Conservation (phyloP, 92 coral and sea anemone species). For the Heteractis magnifica region DNA sequence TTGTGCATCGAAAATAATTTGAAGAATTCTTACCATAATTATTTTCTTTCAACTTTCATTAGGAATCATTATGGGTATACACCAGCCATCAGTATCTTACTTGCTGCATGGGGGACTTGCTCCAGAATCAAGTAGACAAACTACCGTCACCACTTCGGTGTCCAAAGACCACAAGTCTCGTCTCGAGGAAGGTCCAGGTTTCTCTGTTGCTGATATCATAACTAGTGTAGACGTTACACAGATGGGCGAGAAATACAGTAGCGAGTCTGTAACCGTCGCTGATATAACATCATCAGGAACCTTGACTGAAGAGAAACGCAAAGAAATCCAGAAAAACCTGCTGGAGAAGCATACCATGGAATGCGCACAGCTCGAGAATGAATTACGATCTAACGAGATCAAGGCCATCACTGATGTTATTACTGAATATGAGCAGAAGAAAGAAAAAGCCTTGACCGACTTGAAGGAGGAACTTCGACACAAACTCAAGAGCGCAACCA, state of each 20-base stretch:
- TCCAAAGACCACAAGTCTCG: constrained; percentile 1
- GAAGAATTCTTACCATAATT: background rate
- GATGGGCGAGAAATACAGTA: constrained; percentile 96
- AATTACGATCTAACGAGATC: constrained; percentile 82
- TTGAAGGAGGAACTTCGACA: constrained; percentile 73
- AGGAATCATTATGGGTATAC: constrained; percentile 3
- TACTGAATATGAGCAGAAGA: constrained; percentile 84
- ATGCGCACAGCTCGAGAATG: constrained; percentile 90
- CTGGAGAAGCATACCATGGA: constrained; percentile 97
- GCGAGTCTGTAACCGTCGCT: constrained; percentile 85
- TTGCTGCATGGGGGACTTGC: background rate
- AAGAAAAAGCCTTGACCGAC: constrained; percentile 60
- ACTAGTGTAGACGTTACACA: constrained; percentile 81
- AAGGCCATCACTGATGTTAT: constrained; percentile 85
- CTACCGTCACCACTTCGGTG: background rate
- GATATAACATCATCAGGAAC: constrained; percentile 83
- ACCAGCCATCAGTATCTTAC: background rate
- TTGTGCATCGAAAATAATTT: no score
- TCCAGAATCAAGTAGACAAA: background rate
- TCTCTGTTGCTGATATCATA: constrained; percentile 81
- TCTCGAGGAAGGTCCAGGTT: constrained; percentile 36
- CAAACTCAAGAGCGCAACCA: constrained; percentile 60
- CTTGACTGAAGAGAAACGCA: constrained; percentile 84
- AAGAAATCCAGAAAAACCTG: constrained; percentile 78
- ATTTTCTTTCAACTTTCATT: background rate